Conservation (phyloP, 2,113 vertebrate genomes). For the Gasterosteus aculeatus region DNA sequence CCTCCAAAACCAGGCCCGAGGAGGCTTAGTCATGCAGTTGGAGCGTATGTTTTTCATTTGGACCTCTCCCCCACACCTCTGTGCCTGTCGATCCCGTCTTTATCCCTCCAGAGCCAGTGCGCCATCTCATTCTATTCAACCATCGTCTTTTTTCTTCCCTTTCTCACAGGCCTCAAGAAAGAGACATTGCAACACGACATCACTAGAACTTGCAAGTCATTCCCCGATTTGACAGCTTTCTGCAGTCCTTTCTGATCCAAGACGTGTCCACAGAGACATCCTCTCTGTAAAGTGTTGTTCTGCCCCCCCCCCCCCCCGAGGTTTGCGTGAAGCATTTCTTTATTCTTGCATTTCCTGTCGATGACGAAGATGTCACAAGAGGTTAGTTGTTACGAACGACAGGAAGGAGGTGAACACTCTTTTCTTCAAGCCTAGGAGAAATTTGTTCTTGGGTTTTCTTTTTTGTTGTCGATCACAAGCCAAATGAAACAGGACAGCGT, state of each 20-base stretch:
- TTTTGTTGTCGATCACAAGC: conserved; percentile 16
- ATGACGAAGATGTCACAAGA: conserved; percentile 9
- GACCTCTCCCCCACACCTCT: conserved; percentile 67
- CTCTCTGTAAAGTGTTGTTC: conserved; percentile 18
- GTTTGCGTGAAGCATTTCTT: conserved; percentile 25
- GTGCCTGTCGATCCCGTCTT: conserved; percentile 50
- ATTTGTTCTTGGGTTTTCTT: conserved; percentile 17
- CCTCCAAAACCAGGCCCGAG: conserved; percentile 50
- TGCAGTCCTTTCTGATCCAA: conserved; percentile 9
- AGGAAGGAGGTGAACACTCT: conserved; percentile 12
- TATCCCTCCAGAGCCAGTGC: conserved; percentile 32
- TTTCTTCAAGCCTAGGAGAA: conserved; percentile 18
- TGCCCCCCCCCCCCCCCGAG: background rate
- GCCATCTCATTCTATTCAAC: conserved; percentile 58
- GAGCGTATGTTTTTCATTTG: conserved; percentile 80
- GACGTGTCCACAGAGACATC: background rate
- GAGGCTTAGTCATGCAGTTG: conserved; percentile 78
- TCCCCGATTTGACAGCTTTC: conserved; percentile 25
- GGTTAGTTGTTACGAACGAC: conserved; percentile 18
- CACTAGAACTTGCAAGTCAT: conserved; percentile 63
- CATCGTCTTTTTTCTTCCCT: conserved; percentile 31
- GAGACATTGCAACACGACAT: conserved; percentile 38
- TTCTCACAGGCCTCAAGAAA: conserved; percentile 19
- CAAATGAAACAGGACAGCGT: conserved; percentile 29
- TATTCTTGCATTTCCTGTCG: conserved; percentile 19